phyloP scores from a whole-genome alignment of 2,113 vertebrate genomes.

The pig (Sus scrofa) region DNA sequence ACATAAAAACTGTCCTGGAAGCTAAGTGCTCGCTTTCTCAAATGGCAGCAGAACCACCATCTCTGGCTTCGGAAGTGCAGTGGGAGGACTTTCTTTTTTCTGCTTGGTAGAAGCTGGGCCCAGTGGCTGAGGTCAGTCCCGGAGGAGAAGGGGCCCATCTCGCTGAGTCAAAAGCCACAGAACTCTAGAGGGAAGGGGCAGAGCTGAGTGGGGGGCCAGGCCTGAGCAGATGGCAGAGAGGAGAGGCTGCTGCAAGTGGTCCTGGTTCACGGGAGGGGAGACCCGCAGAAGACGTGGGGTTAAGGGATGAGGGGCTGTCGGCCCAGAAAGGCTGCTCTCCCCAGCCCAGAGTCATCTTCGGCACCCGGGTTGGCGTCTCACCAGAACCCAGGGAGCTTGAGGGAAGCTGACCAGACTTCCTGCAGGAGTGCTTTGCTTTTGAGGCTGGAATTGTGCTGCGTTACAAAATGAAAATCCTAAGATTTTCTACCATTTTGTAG shows the following conservation, averaged over 20 bases:
- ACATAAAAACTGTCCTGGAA: not conserved
- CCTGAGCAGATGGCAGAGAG: fast-evolving
- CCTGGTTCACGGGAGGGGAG: fast-evolving
- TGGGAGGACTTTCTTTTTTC: not conserved
- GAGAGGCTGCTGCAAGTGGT: fast-evolving
- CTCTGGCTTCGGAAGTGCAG: not conserved
- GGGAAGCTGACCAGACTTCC: fast-evolving
- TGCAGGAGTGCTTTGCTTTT: not conserved
- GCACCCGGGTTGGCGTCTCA: fast-evolving
- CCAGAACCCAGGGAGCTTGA: fast-evolving
- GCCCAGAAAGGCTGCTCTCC: fast-evolving
- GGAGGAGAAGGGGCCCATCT: too few relatives aligned
- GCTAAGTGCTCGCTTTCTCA: not conserved
- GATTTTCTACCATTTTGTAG: not conserved
- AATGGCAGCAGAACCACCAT: not conserved
- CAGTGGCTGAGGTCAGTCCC: too few relatives aligned
- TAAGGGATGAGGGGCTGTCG: fast-evolving
- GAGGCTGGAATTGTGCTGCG: fast-evolving
- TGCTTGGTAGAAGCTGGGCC: not conserved
- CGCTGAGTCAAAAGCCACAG: not conserved
- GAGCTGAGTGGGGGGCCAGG: not conserved
- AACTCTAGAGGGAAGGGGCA: not conserved
- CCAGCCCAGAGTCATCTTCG: not conserved
- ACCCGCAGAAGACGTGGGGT: fast-evolving
- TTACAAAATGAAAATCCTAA: fast-evolving